Conservation (phyloP, 2,113 vertebrate species). For the Mus pahari region DNA sequence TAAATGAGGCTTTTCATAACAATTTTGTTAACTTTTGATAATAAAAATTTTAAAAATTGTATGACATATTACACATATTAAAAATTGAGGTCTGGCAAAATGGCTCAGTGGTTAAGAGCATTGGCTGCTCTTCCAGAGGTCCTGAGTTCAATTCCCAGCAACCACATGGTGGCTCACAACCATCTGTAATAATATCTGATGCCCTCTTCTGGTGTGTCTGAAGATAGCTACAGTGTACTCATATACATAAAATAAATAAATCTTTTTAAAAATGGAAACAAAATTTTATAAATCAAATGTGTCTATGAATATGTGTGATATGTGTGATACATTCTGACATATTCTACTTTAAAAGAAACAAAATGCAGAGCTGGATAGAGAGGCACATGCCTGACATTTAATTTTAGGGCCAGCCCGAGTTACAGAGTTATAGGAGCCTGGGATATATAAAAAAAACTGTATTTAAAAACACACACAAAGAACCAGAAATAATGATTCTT, state of each 20-base stretch:
- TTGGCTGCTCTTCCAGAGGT: too few species aligned
- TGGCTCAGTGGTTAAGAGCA: too few species aligned
- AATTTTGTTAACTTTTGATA: conserved; percentile 37
- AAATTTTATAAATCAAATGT: not conserved
- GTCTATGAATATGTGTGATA: not conserved
- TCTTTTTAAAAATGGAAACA: conserved; percentile 20
- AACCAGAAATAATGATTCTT: not conserved
- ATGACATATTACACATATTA: not conserved
- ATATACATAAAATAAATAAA: too few species aligned
- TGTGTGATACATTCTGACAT: not conserved
- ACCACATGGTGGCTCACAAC: too few species aligned
- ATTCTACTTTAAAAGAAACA: not conserved
- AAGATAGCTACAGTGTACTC: too few species aligned
- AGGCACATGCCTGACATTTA: not conserved
- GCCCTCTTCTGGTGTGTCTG: too few species aligned
- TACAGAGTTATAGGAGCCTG: not conserved
- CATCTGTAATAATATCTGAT: too few species aligned
- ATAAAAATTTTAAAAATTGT: conserved; percentile 8
- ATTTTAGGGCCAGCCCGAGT: not conserved
- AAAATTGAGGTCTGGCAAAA: too few species aligned
- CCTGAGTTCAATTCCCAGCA: too few species aligned
- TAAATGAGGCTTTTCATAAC: conserved; percentile 30
- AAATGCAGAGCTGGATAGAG: not conserved
- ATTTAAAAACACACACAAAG: not conserved
- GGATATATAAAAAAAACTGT: not conserved